Conservation (phyloP, 2,888 invertebrate genomes). For the Hydropsyche betteni region DNA sequence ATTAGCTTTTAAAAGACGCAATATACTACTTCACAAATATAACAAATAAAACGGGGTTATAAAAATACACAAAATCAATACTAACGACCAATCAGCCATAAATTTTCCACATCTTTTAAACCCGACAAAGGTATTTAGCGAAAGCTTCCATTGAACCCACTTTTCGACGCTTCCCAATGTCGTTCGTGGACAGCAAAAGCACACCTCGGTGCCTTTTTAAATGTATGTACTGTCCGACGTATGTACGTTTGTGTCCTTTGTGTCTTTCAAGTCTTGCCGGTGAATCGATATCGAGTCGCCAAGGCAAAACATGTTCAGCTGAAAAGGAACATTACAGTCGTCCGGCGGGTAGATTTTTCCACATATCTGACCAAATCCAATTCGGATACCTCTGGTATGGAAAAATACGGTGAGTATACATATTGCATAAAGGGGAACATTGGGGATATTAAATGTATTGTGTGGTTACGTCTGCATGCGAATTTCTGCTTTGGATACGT, state of each 20-base stretch:
- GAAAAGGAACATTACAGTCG: background rate
- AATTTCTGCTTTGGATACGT: too few relatives aligned
- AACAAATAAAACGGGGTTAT: too few relatives aligned
- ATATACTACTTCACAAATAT: too few relatives aligned
- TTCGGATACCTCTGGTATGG: constrained; percentile 4
- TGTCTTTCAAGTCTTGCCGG: background rate
- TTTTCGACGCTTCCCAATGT: background rate
- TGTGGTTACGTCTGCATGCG: too few relatives aligned
- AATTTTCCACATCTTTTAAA: constrained; percentile 4
- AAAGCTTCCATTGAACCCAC: background rate
- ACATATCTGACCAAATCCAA: constrained; percentile 24
- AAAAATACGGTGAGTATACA: too few relatives aligned
- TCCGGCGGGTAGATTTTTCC: background rate
- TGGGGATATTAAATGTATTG: too few relatives aligned
- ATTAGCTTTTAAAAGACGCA: too few relatives aligned
- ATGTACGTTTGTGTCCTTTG: constrained; percentile 4
- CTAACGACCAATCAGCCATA: too few relatives aligned
- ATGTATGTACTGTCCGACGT: background rate
- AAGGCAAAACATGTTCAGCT: constrained; percentile 14
- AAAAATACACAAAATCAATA: too few relatives aligned
- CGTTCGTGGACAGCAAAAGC: background rate
- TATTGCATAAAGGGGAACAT: too few relatives aligned
- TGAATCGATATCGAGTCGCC: constrained; percentile 3
- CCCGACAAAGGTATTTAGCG: constrained; percentile 8
- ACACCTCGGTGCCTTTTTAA: constrained; percentile 1